Evolutionary conservation across 1,140 invertebrate genomes (phyloP), one percentile per base, ranked within the genome.

Genomic region (Neodiprion fabricii): DNA sequence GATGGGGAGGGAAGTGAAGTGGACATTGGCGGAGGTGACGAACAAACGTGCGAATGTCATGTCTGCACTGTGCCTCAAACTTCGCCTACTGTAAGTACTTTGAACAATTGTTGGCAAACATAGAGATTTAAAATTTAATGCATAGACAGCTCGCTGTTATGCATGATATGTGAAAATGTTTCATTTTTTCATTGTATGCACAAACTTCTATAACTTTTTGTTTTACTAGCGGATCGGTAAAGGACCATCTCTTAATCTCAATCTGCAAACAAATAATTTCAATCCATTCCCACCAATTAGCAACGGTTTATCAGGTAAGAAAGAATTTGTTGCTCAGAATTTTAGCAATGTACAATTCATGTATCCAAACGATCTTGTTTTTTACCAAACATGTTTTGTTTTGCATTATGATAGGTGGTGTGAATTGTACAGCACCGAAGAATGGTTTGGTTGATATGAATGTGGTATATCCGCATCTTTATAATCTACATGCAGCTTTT

Each of bases 41-140:
- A 77, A 28, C 68, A 77, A 70, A 73, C 72, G 49, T 82, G 81
- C 74, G 79, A 79, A 71, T 83, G 80, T 76, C 82, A 82, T 73
- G 79, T 82, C 17, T 82, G 82, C 71, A 80, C 77, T 48, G 76
- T 78, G 40, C n/a, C 72, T 8, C 49, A 14, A 14, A 61, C 72
- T 7, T 73, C 72, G 17, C 72, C 17, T 14, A 68, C 72, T 61
- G 48, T 67, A 40, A 17, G 48, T 10, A 14, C 0, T 47, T 48
- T 61, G 5, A 61, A 61, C 28, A 40, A 40, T 40, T 5, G 28
- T 40, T 40, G 53, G 4, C 5, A 40, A 40, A 40, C 28, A 40
- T 40, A 40, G 2, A 40, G 28, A 40, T 40, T 40, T 40, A 40
- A 3, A 40, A 4, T 40, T 40, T 40, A 40, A 40, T 40, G 28